A percentile compares a stretch with the other conserved stretches of the same genome.
Evolutionary conservation across 1,140 invertebrate species (phyloP).

Genomic region (Aphaenogaster rudis): DNA sequence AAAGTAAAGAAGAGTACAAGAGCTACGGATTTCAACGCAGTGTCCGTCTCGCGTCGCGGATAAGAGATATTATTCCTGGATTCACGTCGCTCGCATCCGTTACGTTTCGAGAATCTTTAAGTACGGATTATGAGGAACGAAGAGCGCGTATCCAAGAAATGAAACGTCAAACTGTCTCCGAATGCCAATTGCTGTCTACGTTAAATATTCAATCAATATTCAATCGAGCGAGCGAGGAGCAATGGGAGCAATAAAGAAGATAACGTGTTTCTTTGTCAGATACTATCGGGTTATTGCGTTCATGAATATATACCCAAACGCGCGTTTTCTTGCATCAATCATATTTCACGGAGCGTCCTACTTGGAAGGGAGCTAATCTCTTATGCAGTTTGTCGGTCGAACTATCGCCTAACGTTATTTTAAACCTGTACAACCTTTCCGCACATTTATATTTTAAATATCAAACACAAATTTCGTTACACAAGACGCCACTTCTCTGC

Average conservation of each 20-base stretch:
- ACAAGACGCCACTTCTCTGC: neutral
- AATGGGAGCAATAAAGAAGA: slow-evolving; percentile 8
- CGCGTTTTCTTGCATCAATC: neutral
- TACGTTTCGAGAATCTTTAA: slow-evolving; percentile 27
- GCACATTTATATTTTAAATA: neutral
- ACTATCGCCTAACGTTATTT: neutral
- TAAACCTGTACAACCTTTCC: neutral
- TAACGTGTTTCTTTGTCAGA: slow-evolving; percentile 36
- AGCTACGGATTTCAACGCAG: slow-evolving; percentile 5
- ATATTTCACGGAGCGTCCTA: neutral
- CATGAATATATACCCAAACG: neutral
- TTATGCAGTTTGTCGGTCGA: neutral
- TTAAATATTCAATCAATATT: slow-evolving; percentile 55
- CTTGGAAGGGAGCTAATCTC: neutral
- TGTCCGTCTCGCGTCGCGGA: neutral
- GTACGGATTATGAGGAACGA: slow-evolving; percentile 20
- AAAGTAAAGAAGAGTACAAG: neutral
- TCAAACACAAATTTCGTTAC: neutral
- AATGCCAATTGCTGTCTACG: slow-evolving; percentile 26
- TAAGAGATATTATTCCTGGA: neutral
- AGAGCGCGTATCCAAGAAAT: slow-evolving; percentile 49
- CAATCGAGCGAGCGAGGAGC: slow-evolving; percentile 8
- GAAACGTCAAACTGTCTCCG: slow-evolving; percentile 47
- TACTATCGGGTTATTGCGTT: neutral
- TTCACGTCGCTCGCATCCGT: neutral